Base-by-base conservation (phyloP, 2,888 invertebrate genomes). In the Eupelmus urozonus region DNA sequence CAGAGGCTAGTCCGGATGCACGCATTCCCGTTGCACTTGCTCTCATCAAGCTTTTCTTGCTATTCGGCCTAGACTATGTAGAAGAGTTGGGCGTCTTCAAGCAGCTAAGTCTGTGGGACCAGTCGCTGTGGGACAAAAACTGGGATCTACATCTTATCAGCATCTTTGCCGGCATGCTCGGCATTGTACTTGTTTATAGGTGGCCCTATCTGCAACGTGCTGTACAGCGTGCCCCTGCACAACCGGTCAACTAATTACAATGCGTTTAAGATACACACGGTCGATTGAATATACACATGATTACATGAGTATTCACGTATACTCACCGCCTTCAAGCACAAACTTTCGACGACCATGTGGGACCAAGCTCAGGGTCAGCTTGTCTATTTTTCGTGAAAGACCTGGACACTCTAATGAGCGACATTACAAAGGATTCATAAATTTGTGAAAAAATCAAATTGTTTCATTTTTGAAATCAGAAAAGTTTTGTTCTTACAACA, bases 121-220 rank as follows among this genome's bases (percentile, higher is more conserved):
- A 94, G 74, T 90, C 93, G 65, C 91, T 97, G 69, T 5, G 3
- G 2, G 93, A 95, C 18, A 94, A 96, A 49, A 96, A 98, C 90
- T 98, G 98, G 98, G 98, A 98, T 91, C 91, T 98, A 70, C 98
- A 97, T 91, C 92, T 97, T 84, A 96, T 98, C 84, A 95, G 96
- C 25, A 91, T 94, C 60, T 91, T 98, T 34, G 94, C 96, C 5
- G 94, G 96, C 16, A 91, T 97, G n/a, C 91, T 98, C 63, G 97
- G 96, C 34, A 91, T 95, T 16, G 93, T 97, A 66, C 93, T n/a
- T n/a, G n/a, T 97, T 82, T 96, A 96, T n/a, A n/a, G n/a, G n/a
- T n/a, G n/a, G n/a, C n/a, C n/a, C n/a, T n/a, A n/a, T n/a, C n/a
- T 51, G 13, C 69, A 49, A 34, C 71, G 53, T 27, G 53, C 84